Evolutionary conservation across 1,140 invertebrate genomes (phyloP), one percentile per base, ranked within the genome.

Genomic region (Pygmarrhopalites habei): DNA sequence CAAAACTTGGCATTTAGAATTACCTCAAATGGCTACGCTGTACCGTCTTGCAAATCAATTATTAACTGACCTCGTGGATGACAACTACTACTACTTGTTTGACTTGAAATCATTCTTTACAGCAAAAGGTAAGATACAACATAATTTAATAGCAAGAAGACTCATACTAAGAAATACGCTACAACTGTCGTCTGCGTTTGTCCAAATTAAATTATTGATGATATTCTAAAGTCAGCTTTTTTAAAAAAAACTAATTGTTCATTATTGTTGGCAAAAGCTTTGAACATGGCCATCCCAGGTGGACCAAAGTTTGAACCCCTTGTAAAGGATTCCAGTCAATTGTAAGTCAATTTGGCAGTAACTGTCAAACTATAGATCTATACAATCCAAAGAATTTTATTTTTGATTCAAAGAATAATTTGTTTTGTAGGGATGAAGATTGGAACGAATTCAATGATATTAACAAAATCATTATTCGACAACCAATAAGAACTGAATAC

Each of bases 381-480:
- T n/a, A n/a, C n/a, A n/a, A n/a, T n/a, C n/a, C n/a, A n/a, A n/a
- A n/a, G n/a, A n/a, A n/a, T n/a, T n/a, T n/a, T n/a, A n/a, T n/a
- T n/a, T n/a, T n/a, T n/a, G n/a, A n/a, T n/a, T n/a, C n/a, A n/a
- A n/a, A n/a, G n/a, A n/a, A n/a, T n/a, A n/a, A n/a, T n/a, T n/a
- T 63, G 47, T 71, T 64, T 79, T 81, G 39, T 70, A 89, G 89
- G 15, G 97, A 99, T 81, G 97, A 99, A 82, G 97, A 99, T 78
- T 99, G 97, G 97, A 99, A 99, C 80, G 97, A 99, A 78, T 99
- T 99, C 73, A 99, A 99, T 80, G 97, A 99, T 74, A 99, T 99
- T 57, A 99, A 99, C 74, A 99, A 99, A 77, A 98, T 99, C 69
- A 99, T 99, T 60, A 99, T 99, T 72, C 80, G 97, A 29, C 95